Percentiles rank a stretch among this genome's conserved stretches.
These are phyloP conservation scores for Girardinichthys multiradiatus DNA, from an alignment of 2,113 vertebrate species.

Conservation along the genomic window DNA sequence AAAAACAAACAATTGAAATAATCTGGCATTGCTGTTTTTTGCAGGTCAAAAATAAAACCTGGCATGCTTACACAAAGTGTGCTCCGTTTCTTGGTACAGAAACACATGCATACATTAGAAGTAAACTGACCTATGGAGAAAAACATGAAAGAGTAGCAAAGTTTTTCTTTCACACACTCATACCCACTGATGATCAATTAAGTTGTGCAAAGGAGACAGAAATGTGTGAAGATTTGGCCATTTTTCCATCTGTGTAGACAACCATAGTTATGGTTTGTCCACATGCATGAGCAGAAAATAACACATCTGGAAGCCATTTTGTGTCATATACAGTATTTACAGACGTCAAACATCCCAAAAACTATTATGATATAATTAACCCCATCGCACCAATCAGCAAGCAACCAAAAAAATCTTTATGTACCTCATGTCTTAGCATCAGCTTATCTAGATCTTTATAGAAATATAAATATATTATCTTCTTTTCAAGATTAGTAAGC, in stretches of 20 bases:
- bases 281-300: background rate
- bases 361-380: background rate
- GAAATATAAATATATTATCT: conserved; percentile 66
- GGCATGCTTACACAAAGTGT: conserved; percentile 13
- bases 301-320: conserved; percentile 8
- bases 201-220: background rate
- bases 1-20: background rate
- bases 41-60: conserved; percentile 17
- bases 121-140: conserved; percentile 16
- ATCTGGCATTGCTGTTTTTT: background rate
- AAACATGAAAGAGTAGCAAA: conserved; percentile 21
- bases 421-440: conserved; percentile 22
- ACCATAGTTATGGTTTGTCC: conserved; percentile 17
- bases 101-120: background rate
- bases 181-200: background rate
- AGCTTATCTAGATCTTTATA: conserved; percentile 35
- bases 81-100: background rate
- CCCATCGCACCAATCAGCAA: conserved; percentile 31
- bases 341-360: conserved; percentile 24
- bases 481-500: conserved; percentile 39
- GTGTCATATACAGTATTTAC: conserved; percentile 60
- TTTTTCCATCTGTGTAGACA: too few relatives aligned
- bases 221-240: background rate
- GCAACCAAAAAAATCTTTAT: conserved; percentile 45
- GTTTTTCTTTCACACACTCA: conserved; percentile 3